Percentiles rank a stretch among this genome's conserved stretches.
phyloP scores from a whole-genome alignment of 2,888 invertebrate species.

The Amblyjoppa fuscipennis region DNA sequence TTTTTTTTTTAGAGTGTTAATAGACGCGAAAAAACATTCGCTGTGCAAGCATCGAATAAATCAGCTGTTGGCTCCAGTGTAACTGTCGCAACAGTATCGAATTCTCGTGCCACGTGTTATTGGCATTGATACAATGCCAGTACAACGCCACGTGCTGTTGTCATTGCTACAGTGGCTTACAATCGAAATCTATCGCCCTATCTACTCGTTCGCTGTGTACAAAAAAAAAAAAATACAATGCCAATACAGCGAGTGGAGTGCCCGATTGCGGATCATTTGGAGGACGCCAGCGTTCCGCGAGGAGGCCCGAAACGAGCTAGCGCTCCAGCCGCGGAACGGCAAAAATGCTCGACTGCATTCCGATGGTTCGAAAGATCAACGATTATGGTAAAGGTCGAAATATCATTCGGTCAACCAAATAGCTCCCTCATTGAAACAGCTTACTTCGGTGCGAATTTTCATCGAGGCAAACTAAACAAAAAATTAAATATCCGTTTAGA shows the following conservation, averaged over 20 bases:
- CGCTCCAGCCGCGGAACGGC: background rate
- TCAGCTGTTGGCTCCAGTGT: background rate
- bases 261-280: background rate
- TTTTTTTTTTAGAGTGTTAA: background rate
- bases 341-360: conserved; percentile 13
- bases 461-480: background rate
- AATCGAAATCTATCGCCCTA: background rate
- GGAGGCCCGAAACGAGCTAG: background rate
- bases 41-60: background rate
- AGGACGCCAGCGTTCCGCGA: background rate
- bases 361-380: conserved; percentile 3
- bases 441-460: background rate
- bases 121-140: no score
- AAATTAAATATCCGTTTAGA: background rate
- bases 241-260: background rate
- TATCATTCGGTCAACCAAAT: background rate
- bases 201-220: background rate
- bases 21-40: background rate
- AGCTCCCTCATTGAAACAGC: background rate
- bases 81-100: background rate
- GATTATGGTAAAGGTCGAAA: conserved; percentile 10
- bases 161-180: background rate
- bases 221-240: background rate
- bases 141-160: background rate
- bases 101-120: background rate